Evolutionary conservation across 2,888 invertebrate species (phyloP), one percentile per base, ranked within the genome.

Genomic region (Zhuqinia jingwanae): DNA sequence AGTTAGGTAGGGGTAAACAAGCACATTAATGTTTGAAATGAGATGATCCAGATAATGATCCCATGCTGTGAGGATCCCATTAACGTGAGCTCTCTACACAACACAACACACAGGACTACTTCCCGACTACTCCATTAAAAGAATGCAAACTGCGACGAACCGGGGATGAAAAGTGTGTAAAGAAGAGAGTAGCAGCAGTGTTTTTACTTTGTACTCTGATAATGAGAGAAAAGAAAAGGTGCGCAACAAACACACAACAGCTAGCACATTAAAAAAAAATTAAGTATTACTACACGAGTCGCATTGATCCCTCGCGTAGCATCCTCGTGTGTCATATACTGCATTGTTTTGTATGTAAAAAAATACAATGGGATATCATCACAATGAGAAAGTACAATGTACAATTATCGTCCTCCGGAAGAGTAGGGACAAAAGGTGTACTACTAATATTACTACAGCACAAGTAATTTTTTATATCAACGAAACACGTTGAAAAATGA

Each of bases 21-120:
- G 82, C 45, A 73, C 60, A 81, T 82, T 73, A n/a, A 73, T 82
- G 60, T 80, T 65, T 73, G 75, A 82, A 82, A 73, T 73, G 82
- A 82, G 77, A 84, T 84, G 84, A 84, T 84, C 84, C 70, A 84
- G 84, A 84, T 84, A 84, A 84, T 84, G 77, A 45, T 77, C 77
- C 77, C 84, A 84, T 68, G 84, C 84, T 84, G 84, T 77, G 84
- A 65, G 77, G 65, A 84, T 84, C 84, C 84, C 84, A 84, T 84
- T 84, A 84, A 68, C 84, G 63, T 68, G 77, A 84, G 83, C 83
- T 75, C 47, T 27, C n/a, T n/a, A n/a, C n/a, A n/a, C n/a, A n/a
- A n/a, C n/a, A n/a, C n/a, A n/a, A n/a, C n/a, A 22, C 50, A 27
- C 22, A 68, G 68, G 42, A 80, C 63, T 80, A 45, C 56, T 80